Conservation (phyloP, 2,888 invertebrate species). For the Drosophila anomalipes region DNA sequence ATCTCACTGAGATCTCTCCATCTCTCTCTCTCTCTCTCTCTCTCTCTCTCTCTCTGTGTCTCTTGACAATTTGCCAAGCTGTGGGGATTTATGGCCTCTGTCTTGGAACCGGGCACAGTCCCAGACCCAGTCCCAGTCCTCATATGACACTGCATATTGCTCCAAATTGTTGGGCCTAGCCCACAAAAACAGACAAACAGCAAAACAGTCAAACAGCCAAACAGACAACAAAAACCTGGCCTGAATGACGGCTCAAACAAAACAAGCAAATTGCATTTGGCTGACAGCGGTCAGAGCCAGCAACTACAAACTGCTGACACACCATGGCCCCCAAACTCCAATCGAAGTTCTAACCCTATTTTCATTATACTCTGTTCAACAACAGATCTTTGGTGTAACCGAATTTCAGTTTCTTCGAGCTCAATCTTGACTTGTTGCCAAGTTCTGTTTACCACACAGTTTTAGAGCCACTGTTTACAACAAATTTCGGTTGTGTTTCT, state of each 20-base stretch:
- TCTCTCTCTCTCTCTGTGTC: not conserved
- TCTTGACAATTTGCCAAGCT: slow-evolving; percentile 56
- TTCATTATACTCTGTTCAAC: not conserved
- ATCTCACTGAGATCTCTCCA: slow-evolving; percentile 33
- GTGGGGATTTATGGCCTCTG: slow-evolving; percentile 62
- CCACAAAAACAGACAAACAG: slow-evolving; percentile 20
- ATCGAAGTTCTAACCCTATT: slow-evolving; percentile 13
- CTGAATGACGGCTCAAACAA: slow-evolving; percentile 46
- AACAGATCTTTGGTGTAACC: not conserved
- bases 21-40: fast-evolving
- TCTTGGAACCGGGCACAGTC: slow-evolving; percentile 26
- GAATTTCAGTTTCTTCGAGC: not conserved
- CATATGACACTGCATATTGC: slow-evolving; percentile 63
- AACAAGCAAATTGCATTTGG: slow-evolving; percentile 51
- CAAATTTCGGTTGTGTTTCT: not conserved
- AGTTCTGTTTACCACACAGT: not conserved
- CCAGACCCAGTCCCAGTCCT: not conserved
- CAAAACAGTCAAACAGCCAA: not conserved
- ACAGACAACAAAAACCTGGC: slow-evolving; percentile 14
- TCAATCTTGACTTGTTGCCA: not conserved
- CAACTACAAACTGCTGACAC: slow-evolving; percentile 34
- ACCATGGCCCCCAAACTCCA: slow-evolving; percentile 11
- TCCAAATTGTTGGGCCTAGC: slow-evolving; percentile 48
- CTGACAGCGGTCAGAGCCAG: slow-evolving; percentile 28
- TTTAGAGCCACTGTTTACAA: not conserved